phyloP scores from a whole-genome alignment of 37 sponge, comb jelly and placozoan species.

The Cladorhizidae sp. region DNA sequence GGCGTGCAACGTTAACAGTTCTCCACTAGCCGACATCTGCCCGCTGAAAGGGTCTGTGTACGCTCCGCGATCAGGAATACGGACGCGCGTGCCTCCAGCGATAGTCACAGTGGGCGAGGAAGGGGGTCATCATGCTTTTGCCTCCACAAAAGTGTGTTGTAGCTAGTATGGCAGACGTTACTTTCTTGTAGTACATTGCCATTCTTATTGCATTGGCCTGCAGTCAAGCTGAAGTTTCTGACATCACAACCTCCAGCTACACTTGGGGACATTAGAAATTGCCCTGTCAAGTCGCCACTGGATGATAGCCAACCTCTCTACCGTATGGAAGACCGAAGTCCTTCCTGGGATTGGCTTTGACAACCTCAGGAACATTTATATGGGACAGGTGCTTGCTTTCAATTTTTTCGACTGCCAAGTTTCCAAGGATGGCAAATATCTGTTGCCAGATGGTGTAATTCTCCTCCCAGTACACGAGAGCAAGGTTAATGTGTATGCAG shows the following conservation, averaged over 20 bases:
- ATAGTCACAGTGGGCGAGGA: too few relatives aligned
- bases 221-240: too few relatives aligned
- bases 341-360: constrained; percentile 82
- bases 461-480: constrained; percentile 62
- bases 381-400: constrained; percentile 51
- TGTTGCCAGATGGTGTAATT: constrained; percentile 55
- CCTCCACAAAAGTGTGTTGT: too few relatives aligned
- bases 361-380: constrained; percentile 70
- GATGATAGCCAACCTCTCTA: constrained; percentile 35
- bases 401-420: constrained; percentile 63
- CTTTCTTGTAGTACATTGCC: too few relatives aligned
- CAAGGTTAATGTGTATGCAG: constrained; percentile 43
- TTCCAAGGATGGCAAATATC: constrained; percentile 73
- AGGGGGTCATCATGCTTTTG: too few relatives aligned
- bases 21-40: too few relatives aligned
- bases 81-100: too few relatives aligned
- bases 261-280: constrained; percentile 78
- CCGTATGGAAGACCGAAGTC: constrained; percentile 68
- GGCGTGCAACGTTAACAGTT: too few relatives aligned
- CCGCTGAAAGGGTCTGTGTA: too few relatives aligned
- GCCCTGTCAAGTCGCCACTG: constrained; percentile 29
- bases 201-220: neutral
- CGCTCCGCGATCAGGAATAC: too few relatives aligned
- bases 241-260: neutral
- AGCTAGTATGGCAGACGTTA: too few relatives aligned